Percentiles rank a stretch among this genome's conserved stretches.
Conservation (phyloP, 2,113 vertebrate genomes). For the Glaucidium brasilianum region DNA sequence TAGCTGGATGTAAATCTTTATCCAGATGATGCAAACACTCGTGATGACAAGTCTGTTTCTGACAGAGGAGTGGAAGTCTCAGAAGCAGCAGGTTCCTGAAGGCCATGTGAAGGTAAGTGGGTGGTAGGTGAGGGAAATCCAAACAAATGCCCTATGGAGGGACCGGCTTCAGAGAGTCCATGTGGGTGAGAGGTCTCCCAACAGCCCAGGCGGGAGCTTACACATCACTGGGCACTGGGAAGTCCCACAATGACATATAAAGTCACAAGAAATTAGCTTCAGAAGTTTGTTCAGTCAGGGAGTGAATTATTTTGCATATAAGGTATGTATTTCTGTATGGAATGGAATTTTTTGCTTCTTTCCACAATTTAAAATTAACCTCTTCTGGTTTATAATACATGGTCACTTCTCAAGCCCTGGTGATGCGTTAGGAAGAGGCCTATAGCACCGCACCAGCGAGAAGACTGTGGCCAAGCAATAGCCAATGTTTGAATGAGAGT, state of each 20-base stretch:
- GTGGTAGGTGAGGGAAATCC: background rate
- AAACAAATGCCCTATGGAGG: background rate
- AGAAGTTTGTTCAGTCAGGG: background rate
- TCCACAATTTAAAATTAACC: background rate
- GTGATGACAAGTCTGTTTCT: background rate
- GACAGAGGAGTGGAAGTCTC: background rate
- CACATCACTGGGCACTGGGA: background rate
- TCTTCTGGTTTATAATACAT: background rate
- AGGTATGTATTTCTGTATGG: background rate
- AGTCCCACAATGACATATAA: background rate
- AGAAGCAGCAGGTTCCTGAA: background rate
- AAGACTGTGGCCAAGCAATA: background rate
- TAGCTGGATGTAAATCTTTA: background rate
- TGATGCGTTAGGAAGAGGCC: background rate
- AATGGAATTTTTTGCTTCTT: background rate
- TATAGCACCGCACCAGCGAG: too few relatives aligned
- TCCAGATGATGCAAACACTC: background rate
- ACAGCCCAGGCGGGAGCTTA: background rate
- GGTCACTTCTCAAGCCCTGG: background rate
- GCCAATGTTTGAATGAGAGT: background rate
- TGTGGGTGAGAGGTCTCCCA: background rate
- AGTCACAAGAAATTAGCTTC: constrained; percentile 31
- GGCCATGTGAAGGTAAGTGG: background rate
- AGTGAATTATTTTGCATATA: background rate
- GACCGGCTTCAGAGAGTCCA: background rate